phyloP scores from a whole-genome alignment of 2,113 vertebrate species.

The Scatophagus argus region DNA sequence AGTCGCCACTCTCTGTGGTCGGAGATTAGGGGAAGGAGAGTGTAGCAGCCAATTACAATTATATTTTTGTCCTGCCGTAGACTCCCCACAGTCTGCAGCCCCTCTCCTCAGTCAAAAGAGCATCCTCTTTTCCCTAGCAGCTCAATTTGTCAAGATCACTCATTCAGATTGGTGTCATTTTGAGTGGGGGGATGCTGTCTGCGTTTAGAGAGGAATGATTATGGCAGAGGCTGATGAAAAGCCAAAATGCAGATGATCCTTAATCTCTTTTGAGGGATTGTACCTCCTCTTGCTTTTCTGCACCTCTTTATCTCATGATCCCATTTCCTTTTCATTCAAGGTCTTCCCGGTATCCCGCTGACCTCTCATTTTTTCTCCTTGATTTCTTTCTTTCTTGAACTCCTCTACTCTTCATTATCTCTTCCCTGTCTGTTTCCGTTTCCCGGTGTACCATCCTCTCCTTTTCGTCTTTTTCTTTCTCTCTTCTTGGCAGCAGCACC shows the following conservation, averaged over 20 bases:
- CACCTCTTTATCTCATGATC: conserved; percentile 76
- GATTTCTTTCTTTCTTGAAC: conserved; percentile 46
- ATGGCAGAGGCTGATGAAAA: conserved; percentile 65
- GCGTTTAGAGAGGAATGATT: conserved; percentile 66
- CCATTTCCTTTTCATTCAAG: conserved; percentile 72
- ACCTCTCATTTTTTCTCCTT: conserved; percentile 60
- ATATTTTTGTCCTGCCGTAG: conserved; percentile 73
- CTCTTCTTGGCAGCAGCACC: not conserved
- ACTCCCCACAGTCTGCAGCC: conserved; percentile 65
- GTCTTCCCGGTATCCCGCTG: conserved; percentile 64
- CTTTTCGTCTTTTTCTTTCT: conserved; percentile 8
- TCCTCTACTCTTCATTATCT: conserved; percentile 50
- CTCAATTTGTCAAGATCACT: conserved; percentile 82
- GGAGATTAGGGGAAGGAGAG: conserved; percentile 67
- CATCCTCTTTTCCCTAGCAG: conserved; percentile 45
- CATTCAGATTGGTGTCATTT: conserved; percentile 78
- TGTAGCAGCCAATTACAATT: conserved; percentile 79
- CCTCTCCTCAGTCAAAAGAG: conserved; percentile 59
- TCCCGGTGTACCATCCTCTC: not conserved
- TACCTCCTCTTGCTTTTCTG: conserved; percentile 63
- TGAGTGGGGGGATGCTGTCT: conserved; percentile 58
- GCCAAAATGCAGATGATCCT: conserved; percentile 80
- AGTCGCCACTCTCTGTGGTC: conserved; percentile 46
- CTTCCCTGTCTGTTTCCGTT: conserved; percentile 27
- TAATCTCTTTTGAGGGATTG: conserved; percentile 80